Conservation (phyloP, 2,113 vertebrate genomes). For the Enhydra lutris region DNA sequence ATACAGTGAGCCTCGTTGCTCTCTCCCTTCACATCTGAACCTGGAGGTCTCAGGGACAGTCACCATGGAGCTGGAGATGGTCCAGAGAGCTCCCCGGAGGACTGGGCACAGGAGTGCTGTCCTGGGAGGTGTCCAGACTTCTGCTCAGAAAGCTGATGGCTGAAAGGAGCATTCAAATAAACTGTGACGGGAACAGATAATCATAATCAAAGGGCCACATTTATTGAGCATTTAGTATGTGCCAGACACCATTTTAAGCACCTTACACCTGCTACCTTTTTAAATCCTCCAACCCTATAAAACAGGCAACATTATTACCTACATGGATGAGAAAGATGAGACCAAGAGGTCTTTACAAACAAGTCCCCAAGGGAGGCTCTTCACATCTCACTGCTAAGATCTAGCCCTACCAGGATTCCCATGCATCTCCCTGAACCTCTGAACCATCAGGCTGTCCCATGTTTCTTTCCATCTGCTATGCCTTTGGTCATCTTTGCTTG, state of each 20-base stretch:
- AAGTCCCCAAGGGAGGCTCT: neutral
- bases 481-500: neutral
- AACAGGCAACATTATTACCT: neutral
- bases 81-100: no score
- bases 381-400: neutral
- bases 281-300: neutral
- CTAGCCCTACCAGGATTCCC: neutral
- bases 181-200: neutral
- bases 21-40: neutral
- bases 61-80: fast-evolving
- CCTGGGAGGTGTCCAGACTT: neutral
- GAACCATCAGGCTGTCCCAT: neutral
- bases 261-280: neutral
- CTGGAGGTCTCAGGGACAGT: neutral
- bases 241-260: neutral
- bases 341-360: neutral
- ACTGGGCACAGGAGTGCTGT: fast-evolving
- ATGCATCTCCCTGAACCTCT: neutral
- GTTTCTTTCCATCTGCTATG: neutral
- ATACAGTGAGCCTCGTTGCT: neutral
- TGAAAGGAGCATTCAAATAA: neutral
- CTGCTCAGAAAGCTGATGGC: neutral
- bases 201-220: fast-evolving
- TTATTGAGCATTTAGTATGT: neutral
- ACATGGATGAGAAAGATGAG: neutral